phyloP scores from a whole-genome alignment of 2,888 invertebrate species.

The Dioctria linearis region DNA sequence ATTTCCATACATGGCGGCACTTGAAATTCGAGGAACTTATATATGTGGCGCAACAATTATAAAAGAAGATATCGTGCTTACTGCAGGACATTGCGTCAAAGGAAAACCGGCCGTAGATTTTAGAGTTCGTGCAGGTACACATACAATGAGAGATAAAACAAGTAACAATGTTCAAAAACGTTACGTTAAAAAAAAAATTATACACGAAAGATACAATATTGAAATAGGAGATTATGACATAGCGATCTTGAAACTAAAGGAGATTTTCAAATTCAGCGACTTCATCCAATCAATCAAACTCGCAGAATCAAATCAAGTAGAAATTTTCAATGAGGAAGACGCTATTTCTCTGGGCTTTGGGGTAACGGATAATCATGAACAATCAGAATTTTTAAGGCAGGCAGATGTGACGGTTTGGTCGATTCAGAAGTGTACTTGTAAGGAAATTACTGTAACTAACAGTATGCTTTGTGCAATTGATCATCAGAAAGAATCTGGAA shows the following conservation, averaged over 20 bases:
- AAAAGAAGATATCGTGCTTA: neutral
- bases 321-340: neutral
- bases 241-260: neutral
- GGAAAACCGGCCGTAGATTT: neutral
- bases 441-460: neutral
- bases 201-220: neutral
- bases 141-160: neutral
- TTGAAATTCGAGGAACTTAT: neutral
- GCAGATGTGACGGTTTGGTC: neutral
- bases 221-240: neutral
- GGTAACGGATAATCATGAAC: neutral
- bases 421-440: neutral
- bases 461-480: constrained; percentile 5
- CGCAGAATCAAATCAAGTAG: neutral
- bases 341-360: constrained; percentile 8
- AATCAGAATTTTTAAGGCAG: neutral
- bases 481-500: neutral
- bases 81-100: constrained; percentile 19
- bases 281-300: neutral
- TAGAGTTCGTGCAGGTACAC: constrained; percentile 19
- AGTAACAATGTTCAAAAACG: neutral
- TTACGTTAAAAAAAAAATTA: neutral
- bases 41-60: constrained; percentile 1
- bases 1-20: neutral
- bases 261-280: neutral